Evolutionary conservation across 1,140 invertebrate species (phyloP).

Genomic region (Bradysia coprophila): DNA sequence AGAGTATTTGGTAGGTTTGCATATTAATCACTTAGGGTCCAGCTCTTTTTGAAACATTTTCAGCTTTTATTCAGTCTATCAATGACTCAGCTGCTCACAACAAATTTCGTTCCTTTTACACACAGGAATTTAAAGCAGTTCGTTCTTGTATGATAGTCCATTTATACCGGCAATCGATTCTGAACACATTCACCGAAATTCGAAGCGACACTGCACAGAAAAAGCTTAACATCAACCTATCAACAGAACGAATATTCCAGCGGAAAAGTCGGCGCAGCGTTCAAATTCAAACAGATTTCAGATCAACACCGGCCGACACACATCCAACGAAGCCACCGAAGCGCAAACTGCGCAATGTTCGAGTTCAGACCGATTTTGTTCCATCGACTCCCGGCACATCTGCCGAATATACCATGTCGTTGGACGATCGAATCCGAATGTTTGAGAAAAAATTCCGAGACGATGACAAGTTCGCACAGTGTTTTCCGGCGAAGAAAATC

Average conservation of each 20-base stretch:
- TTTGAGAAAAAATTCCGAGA: too few species aligned
- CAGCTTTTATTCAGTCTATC: too few species aligned
- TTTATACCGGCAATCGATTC: slow-evolving; percentile 16
- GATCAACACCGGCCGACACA: too few species aligned
- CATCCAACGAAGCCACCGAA: neutral
- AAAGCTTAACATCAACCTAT: neutral
- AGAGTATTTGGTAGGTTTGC: neutral
- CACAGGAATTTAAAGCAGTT: slow-evolving; percentile 13
- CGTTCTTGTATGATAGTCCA: slow-evolving; percentile 14
- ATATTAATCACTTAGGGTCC: too few species aligned
- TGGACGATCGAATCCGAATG: too few species aligned
- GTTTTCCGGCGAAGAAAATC: too few species aligned
- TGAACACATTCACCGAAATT: slow-evolving; percentile 12
- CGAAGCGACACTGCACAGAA: neutral
- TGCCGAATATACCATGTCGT: too few species aligned
- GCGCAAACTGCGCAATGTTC: neutral
- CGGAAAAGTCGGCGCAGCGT: slow-evolving; percentile 11
- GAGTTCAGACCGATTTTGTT: neutral
- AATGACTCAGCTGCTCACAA: too few species aligned
- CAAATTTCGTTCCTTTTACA: too few species aligned
- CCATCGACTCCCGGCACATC: too few species aligned
- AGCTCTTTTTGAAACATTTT: too few species aligned
- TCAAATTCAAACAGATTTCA: slow-evolving; percentile 1
- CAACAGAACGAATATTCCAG: slow-evolving; percentile 11
- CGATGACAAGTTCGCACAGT: too few species aligned